Conservation (phyloP, 2,797 vertebrate species). For the Trachurus trachurus region DNA sequence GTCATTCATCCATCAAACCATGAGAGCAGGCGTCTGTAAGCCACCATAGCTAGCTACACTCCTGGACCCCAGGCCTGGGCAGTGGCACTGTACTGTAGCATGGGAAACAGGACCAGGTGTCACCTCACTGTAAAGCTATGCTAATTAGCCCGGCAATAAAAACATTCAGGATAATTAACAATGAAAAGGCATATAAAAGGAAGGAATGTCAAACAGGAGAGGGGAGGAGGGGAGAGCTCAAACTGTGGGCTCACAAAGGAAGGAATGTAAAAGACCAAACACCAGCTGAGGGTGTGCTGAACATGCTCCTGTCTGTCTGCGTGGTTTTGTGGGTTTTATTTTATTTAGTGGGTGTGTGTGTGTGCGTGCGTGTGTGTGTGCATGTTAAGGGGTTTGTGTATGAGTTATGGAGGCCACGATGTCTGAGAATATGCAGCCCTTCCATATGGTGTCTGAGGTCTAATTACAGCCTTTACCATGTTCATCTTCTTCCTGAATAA, state of each 20-base stretch:
- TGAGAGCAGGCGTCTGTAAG: constrained; percentile 42
- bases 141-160: constrained; percentile 77
- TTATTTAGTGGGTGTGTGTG: constrained; percentile 2
- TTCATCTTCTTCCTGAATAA: background rate
- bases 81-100: constrained; percentile 35
- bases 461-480: constrained; percentile 28
- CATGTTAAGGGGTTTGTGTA: constrained; percentile 31
- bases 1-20: constrained; percentile 64
- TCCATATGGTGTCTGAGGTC: constrained; percentile 14
- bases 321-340: constrained; percentile 4
- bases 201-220: constrained; percentile 67
- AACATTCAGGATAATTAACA: constrained; percentile 75
- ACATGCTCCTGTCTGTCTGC: constrained; percentile 28
- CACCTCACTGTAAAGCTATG: constrained; percentile 69
- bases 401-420: constrained; percentile 9
- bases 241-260: constrained; percentile 55
- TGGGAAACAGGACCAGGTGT: constrained; percentile 67
- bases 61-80: constrained; percentile 28
- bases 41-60: constrained; percentile 17
- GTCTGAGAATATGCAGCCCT: constrained; percentile 34
- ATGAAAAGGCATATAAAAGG: constrained; percentile 61
- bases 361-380: constrained; percentile 17
- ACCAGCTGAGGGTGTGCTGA: constrained; percentile 56
- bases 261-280: constrained; percentile 66
- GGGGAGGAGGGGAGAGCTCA: constrained; percentile 12